phyloP scores from a whole-genome alignment of 2,797 vertebrate genomes.

The Margarornis squamiger region DNA sequence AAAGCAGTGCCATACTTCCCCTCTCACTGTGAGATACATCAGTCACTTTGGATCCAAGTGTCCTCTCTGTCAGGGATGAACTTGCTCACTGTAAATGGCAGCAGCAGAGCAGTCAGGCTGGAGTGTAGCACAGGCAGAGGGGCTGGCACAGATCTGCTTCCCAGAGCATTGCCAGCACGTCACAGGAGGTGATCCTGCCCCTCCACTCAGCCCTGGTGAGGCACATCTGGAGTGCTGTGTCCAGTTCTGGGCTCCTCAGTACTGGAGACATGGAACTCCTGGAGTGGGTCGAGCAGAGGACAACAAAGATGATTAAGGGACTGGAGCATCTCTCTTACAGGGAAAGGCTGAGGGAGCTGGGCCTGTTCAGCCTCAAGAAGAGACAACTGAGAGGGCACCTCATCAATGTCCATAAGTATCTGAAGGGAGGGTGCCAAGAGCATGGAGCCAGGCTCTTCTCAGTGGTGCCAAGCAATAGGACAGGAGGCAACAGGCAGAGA shows the following conservation, averaged over 20 bases:
- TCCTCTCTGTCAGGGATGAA: not conserved
- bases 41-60: not conserved
- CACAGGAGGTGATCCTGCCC: not conserved
- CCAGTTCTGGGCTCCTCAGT: not conserved
- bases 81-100: too few species aligned
- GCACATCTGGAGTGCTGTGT: not conserved
- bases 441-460: not conserved
- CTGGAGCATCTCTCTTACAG: not conserved
- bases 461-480: not conserved
- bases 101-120: not conserved
- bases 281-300: too few species aligned
- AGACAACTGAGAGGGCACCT: not conserved
- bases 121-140: accelerated
- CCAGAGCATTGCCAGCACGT: not conserved
- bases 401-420: not conserved
- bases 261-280: not conserved
- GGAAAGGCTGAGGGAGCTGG: too few species aligned
- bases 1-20: not conserved
- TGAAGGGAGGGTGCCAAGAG: not conserved
- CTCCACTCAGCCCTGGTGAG: not conserved
- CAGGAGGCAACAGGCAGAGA: not conserved
- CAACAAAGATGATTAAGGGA: too few species aligned
- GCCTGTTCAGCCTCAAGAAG: not conserved
- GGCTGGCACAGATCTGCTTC: not conserved
- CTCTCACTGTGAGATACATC: accelerated